Evolutionary conservation across 2,113 vertebrate genomes (phyloP).

Genomic region (Scatophagus argus): DNA sequence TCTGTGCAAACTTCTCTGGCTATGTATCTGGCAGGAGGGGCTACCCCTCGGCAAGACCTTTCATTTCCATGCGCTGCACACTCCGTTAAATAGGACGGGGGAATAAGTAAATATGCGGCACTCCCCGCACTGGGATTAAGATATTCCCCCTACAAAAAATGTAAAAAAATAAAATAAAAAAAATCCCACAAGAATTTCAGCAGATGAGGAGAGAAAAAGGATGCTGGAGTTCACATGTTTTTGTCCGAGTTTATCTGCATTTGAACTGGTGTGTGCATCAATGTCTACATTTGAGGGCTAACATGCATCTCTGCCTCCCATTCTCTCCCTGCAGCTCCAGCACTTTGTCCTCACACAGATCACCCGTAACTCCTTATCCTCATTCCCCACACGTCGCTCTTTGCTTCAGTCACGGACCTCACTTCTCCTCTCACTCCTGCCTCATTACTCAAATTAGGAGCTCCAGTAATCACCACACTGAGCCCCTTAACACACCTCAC

Average conservation of each 20-base stretch:
- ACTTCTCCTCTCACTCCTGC: constrained; percentile 69
- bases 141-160: constrained; percentile 68
- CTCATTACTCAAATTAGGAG: constrained; percentile 83
- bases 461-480: constrained; percentile 73
- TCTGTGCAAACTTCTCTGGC: constrained; percentile 61
- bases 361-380: constrained; percentile 41
- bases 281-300: constrained; percentile 38
- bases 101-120: constrained; percentile 81
- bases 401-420: constrained; percentile 62
- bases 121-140: constrained; percentile 74
- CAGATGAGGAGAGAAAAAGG: constrained; percentile 51
- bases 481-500: constrained; percentile 71
- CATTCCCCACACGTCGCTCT: constrained; percentile 63
- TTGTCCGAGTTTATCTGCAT: constrained; percentile 31
- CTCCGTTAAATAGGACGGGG: constrained; percentile 80
- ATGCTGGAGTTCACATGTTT: constrained; percentile 45
- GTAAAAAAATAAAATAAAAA: too few relatives aligned
- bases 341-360: constrained; percentile 45
- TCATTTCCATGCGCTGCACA: constrained; percentile 81
- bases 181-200: constrained; percentile 67
- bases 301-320: constrained; percentile 33
- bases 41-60: constrained; percentile 79
- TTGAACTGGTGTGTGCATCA: constrained; percentile 22
- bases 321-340: constrained; percentile 42
- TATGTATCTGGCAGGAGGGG: constrained; percentile 60